Conservation (phyloP, 1,140 invertebrate species). For the Saxidomus purpurata region DNA sequence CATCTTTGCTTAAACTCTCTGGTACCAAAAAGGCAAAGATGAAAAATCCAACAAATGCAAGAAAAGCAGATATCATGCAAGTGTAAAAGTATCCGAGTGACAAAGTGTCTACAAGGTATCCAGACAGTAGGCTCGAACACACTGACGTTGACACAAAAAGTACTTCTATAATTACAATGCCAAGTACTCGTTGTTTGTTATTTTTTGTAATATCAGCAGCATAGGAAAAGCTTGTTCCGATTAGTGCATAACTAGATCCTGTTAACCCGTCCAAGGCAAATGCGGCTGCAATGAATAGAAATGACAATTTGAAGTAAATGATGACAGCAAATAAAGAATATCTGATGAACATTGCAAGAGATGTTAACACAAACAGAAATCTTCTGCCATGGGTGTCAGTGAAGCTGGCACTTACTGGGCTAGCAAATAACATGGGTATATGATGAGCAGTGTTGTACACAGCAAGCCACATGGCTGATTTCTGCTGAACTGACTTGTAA, state of each 20-base stretch:
- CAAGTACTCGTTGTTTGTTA: not conserved
- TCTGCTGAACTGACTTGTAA: conserved; percentile 34
- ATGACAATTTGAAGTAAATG: conserved; percentile 22
- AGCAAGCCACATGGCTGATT: conserved; percentile 6
- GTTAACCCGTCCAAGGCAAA: not conserved
- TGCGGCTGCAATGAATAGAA: not conserved
- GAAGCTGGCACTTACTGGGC: not conserved
- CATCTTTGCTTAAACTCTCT: conserved; percentile 1
- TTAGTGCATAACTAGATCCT: not conserved
- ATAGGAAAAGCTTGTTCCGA: not conserved
- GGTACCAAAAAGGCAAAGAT: conserved; percentile 5
- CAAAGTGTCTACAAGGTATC: conserved; percentile 7
- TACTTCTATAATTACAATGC: conserved; percentile 10
- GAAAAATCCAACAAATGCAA: conserved; percentile 34
- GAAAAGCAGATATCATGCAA: not conserved
- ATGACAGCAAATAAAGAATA: not conserved
- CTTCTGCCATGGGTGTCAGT: conserved; percentile 20
- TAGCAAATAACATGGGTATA: conserved; percentile 18
- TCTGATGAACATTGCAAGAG: not conserved
- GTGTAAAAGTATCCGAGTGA: conserved; percentile 13
- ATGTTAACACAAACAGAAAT: conserved; percentile 39
- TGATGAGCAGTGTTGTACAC: not conserved
- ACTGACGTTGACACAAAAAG: not conserved
- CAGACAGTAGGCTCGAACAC: conserved; percentile 9
- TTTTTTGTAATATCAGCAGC: conserved; percentile 27